Conservation (phyloP, 2,888 invertebrate species). For the Ypsolopha scabrella region DNA sequence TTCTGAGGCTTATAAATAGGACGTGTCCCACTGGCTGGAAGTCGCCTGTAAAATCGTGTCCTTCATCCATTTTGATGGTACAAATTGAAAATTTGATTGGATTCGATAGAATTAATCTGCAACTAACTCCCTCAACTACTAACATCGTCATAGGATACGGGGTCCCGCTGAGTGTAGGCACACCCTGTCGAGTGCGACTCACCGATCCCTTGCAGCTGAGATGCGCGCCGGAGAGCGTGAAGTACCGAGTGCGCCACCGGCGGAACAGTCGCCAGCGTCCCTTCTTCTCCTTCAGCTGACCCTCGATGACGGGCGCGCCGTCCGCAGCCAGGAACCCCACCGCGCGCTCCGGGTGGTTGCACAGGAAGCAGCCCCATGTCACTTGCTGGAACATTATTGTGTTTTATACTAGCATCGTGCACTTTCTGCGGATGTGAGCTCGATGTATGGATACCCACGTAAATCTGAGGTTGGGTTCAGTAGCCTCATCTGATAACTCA, state of each 20-base stretch:
- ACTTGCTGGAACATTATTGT: conserved; percentile 12
- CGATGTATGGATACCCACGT: too few relatives aligned
- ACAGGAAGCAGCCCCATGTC: conserved; percentile 92
- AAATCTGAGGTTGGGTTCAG: too few relatives aligned
- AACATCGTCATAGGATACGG: too few relatives aligned
- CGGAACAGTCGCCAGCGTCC: conserved; percentile 92
- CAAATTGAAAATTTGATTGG: too few relatives aligned
- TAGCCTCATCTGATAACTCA: too few relatives aligned
- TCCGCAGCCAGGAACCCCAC: conserved; percentile 84
- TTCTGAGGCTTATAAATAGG: too few relatives aligned
- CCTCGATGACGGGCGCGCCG: conserved; percentile 90
- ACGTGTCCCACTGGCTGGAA: too few relatives aligned
- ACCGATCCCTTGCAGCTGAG: conserved; percentile 88
- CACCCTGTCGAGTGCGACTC: conserved; percentile 45
- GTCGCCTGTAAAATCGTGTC: too few relatives aligned
- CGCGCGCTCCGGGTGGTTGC: conserved; percentile 92
- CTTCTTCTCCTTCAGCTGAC: conserved; percentile 91
- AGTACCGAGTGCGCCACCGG: conserved; percentile 93
- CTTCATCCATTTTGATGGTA: too few relatives aligned
- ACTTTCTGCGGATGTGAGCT: background rate
- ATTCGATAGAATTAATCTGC: too few relatives aligned
- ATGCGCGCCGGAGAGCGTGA: conserved; percentile 93
- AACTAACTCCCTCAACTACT: too few relatives aligned
- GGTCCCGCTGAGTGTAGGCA: too few relatives aligned
- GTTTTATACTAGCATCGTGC: background rate